These are phyloP conservation scores for Hyla sarda DNA, from an alignment of 2,113 vertebrate genomes.

Conservation along the genomic window DNA sequence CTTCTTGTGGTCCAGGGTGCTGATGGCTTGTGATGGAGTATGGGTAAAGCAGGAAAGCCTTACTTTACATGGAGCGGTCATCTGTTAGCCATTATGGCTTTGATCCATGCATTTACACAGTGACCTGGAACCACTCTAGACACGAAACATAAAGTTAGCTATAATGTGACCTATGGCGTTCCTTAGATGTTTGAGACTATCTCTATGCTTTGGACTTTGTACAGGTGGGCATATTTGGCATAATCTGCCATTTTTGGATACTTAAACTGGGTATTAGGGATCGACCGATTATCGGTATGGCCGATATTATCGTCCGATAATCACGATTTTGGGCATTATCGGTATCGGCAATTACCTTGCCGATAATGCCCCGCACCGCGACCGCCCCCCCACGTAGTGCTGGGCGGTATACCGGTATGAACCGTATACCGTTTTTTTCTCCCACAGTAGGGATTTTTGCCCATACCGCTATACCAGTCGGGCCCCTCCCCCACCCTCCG, in stretches of 20 bases:
- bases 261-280: neutral
- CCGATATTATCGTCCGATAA: too few species aligned
- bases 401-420: too few species aligned
- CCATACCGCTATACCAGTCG: too few species aligned
- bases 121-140: neutral
- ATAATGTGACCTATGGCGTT: neutral
- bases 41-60: neutral
- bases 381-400: too few species aligned
- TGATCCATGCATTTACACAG: neutral
- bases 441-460: too few species aligned
- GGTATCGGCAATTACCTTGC: too few species aligned
- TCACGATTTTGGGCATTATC: too few species aligned
- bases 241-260: neutral
- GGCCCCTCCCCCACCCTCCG: too few species aligned
- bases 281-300: too few species aligned
- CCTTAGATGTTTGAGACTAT: neutral
- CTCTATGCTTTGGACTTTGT: neutral
- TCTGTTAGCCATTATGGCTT: neutral
- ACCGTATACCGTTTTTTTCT: too few species aligned
- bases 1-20: neutral
- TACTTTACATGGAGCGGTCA: neutral
- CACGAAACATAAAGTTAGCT: neutral
- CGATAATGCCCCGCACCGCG: too few species aligned
- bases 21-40: neutral
- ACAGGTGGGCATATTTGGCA: neutral